phyloP scores from a whole-genome alignment of 2,113 vertebrate genomes.

The Gopherus flavomarginatus region DNA sequence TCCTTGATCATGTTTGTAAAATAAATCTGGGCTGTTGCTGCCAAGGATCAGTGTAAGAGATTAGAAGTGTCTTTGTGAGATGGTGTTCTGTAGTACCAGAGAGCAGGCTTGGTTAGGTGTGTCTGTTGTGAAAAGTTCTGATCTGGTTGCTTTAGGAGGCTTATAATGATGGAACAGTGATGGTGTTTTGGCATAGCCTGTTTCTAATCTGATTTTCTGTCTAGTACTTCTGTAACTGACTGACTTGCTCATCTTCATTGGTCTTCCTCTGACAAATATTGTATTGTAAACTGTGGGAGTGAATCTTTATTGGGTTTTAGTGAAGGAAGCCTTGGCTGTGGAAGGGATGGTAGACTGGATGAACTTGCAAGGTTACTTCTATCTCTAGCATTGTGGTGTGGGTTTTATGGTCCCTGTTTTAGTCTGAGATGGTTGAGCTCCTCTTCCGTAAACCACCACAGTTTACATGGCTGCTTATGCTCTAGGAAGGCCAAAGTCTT shows the following conservation, averaged over 20 bases:
- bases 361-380: not conserved
- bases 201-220: not conserved
- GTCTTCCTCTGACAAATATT: not conserved
- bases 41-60: slow-evolving; percentile 54
- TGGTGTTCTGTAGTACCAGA: slow-evolving; percentile 58
- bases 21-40: slow-evolving; percentile 63
- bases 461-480: not conserved
- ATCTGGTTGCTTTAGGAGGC: slow-evolving; percentile 4
- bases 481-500: not conserved
- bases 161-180: not conserved
- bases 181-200: not conserved
- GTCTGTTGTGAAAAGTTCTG: not conserved
- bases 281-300: accelerated
- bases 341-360: not conserved
- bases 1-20: not conserved
- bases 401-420: not conserved
- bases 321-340: not conserved
- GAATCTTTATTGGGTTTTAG: not conserved
- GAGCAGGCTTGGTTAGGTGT: slow-evolving; percentile 55
- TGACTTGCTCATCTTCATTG: not conserved
- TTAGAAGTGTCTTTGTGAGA: not conserved
- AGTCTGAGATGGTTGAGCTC: not conserved
- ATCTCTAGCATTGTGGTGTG: accelerated
- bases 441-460: not conserved
- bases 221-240: not conserved